phyloP scores from a whole-genome alignment of 2,888 invertebrate genomes.

The Melinaea menophilus region DNA sequence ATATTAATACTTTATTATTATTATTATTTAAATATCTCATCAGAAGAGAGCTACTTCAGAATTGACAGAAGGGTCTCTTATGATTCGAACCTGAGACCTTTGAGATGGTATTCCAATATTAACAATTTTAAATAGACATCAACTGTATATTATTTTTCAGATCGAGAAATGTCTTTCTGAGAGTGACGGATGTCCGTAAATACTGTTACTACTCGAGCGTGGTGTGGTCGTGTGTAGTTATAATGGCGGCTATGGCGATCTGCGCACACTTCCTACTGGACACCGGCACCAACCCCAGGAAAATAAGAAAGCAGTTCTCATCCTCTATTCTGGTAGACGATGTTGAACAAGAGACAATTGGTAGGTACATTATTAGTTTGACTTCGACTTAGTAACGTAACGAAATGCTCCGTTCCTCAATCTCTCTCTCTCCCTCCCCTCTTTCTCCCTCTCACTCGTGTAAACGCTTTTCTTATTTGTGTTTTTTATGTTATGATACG shows the following conservation, averaged over 20 bases:
- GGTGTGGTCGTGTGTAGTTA: constrained; percentile 85
- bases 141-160: constrained; percentile 57
- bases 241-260: constrained; percentile 85
- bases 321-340: constrained; percentile 72
- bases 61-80: too few relatives aligned
- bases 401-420: too few relatives aligned
- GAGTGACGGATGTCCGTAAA: constrained; percentile 90
- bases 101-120: too few relatives aligned
- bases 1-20: too few relatives aligned
- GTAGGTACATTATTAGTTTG: constrained; percentile 47
- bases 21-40: too few relatives aligned
- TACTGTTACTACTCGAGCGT: constrained; percentile 92
- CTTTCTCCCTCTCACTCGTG: too few relatives aligned
- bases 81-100: too few relatives aligned
- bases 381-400: too few relatives aligned
- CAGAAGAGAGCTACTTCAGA: too few relatives aligned
- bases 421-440: too few relatives aligned
- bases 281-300: constrained; percentile 75
- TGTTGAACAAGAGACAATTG: constrained; percentile 85
- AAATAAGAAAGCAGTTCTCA: constrained; percentile 60
- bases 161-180: constrained; percentile 89
- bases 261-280: constrained; percentile 90
- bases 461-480: background rate
- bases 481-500: too few relatives aligned
- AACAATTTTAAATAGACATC: too few relatives aligned